Evolutionary conservation across 2,113 vertebrate genomes (phyloP), one percentile per base, ranked within the genome.

Genomic region (Platichthys stellatus): DNA sequence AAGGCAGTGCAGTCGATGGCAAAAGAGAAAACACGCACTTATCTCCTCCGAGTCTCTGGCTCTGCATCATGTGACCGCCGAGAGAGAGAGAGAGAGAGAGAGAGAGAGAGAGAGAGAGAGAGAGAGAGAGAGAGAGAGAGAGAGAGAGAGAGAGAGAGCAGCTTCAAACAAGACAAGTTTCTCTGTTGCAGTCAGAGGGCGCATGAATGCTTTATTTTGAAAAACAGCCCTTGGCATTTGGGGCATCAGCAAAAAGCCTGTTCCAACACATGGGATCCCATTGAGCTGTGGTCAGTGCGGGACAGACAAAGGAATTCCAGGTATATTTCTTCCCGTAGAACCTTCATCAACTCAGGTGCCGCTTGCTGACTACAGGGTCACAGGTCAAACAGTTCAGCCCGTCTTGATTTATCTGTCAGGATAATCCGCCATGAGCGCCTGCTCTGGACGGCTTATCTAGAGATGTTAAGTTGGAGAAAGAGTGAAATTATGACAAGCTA

Each of bases 1-100:
- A 86, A 83, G 83, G 72, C 70, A 77, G 67, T 40, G 61, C 59
- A 78, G 66, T 68, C 70, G 71, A 85, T 51, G 45, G 66, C 61
- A 73, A 49, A 72, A 72, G 13, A 63, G 54, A 78, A 69, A 81
- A 40, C 76, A n/a, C 0, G 7, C 69, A 83, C 59, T 60, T 9
- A 69, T 80, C 67, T 79, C 72, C 59, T 49, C 60, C 18, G 67
- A 80, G 53, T 63, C 47, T 64, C 51, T 64, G 62, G 65, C 40
- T 11, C 65, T 72, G 66, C 43, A 31, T 84, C 38, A 56, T 59
- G 73, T 79, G 74, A 84, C 75, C 69, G 58, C 76, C 21, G 47
- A 20, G 62, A 69, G 54, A 51, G 47, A 51, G 47, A 18, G 47
- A 49, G 47, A 18, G 31, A 31, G 47, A 20, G 62, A 69, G 54